Conservation (phyloP, 2,888 invertebrate species). For the Agelastica alni region DNA sequence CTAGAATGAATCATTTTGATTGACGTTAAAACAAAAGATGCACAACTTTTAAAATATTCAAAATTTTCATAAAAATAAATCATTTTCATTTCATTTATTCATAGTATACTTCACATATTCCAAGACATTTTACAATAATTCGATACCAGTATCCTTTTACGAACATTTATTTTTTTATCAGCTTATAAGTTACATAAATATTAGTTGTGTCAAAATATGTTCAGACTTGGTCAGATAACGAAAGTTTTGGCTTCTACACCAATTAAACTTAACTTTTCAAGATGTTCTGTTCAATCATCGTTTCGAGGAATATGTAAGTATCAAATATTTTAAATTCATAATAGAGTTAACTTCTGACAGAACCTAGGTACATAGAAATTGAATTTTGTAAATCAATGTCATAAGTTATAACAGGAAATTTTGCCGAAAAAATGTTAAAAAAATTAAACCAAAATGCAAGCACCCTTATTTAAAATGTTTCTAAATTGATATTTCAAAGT, state of each 20-base stretch:
- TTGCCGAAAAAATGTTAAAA: no score
- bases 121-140: constrained; percentile 2
- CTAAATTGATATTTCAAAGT: no score
- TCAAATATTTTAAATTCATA: neutral
- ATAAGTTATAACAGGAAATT: no score
- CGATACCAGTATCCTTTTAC: neutral
- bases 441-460: no score
- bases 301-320: constrained; percentile 15
- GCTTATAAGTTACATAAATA: neutral
- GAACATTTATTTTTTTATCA: neutral
- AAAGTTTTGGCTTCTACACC: constrained; percentile 1
- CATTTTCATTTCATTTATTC: constrained; percentile 6
- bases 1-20: neutral
- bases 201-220: constrained; percentile 2
- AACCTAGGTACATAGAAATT: no score
- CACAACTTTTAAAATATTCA: constrained; percentile 12
- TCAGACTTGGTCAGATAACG: constrained; percentile 7
- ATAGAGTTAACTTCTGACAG: no score
- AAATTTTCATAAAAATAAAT: constrained; percentile 11
- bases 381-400: no score
- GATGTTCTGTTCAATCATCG: neutral
- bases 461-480: no score
- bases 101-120: neutral
- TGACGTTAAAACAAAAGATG: constrained; percentile 11
- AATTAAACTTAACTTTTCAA: neutral